phyloP scores from a whole-genome alignment of 2,113 vertebrate genomes.

The Erpornis zantholeuca region DNA sequence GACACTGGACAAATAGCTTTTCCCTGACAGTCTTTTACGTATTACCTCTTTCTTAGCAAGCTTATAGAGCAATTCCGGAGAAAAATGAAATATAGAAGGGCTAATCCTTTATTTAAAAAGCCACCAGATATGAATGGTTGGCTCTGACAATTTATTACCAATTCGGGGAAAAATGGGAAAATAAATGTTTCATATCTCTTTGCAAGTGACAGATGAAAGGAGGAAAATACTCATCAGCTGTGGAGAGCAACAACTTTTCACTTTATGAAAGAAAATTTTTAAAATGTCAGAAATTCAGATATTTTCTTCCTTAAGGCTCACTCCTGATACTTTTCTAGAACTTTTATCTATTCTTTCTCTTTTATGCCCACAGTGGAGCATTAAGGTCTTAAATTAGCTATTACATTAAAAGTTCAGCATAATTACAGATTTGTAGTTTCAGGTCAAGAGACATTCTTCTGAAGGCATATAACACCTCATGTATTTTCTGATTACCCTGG shows the following conservation, averaged over 20 bases:
- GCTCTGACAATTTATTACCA: neutral
- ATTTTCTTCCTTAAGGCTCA: neutral
- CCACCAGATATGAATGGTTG: neutral
- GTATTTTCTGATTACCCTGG: neutral
- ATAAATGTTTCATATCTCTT: constrained; percentile 32
- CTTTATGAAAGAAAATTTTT: neutral
- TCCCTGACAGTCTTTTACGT: neutral
- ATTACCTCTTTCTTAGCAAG: neutral
- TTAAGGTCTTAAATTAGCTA: neutral
- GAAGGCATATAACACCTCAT: neutral
- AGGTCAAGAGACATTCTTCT: neutral
- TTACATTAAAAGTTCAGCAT: neutral
- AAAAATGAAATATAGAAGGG: constrained; percentile 22
- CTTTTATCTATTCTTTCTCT: neutral
- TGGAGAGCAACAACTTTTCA: neutral
- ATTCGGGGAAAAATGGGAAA: neutral
- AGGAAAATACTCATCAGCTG: neutral
- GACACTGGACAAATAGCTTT: neutral
- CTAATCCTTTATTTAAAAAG: constrained; percentile 47
- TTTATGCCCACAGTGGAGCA: neutral
- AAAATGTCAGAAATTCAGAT: neutral
- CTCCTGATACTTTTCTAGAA: neutral
- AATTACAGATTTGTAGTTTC: neutral
- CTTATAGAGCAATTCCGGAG: neutral
- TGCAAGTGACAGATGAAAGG: constrained; percentile 15